phyloP scores from a whole-genome alignment of 2,888 invertebrate genomes.

The Cataglyphis rosenhaueri region DNA sequence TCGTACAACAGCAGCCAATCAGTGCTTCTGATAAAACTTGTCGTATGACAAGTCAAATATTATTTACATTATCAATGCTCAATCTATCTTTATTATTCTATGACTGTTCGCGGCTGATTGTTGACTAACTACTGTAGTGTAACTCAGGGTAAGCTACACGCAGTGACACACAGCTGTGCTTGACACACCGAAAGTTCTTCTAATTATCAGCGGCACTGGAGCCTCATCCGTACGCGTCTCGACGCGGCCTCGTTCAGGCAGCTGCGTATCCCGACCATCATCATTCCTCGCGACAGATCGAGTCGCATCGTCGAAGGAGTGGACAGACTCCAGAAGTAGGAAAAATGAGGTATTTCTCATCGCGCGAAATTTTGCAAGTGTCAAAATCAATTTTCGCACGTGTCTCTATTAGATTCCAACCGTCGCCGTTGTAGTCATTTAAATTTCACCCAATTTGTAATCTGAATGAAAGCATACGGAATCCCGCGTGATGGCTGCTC shows the following conservation, averaged over 20 bases:
- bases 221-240: not conserved
- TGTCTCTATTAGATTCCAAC: not conserved
- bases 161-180: not conserved
- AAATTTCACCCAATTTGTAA: not conserved
- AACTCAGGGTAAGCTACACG: not conserved
- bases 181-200: not conserved
- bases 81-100: not conserved
- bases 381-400: not conserved
- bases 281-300: conserved; percentile 18
- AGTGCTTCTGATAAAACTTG: not conserved
- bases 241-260: conserved; percentile 24
- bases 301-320: conserved; percentile 25
- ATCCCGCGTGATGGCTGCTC: not conserved
- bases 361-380: not conserved
- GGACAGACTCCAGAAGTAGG: conserved; percentile 13
- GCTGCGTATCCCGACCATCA: conserved; percentile 4
- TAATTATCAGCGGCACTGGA: conserved; percentile 20
- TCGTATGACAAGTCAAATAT: not conserved
- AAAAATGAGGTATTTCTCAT: conserved; percentile 37
- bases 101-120: conserved; percentile 17
- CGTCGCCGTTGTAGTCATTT: not conserved
- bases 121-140: conserved; percentile 1
- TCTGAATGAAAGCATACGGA: not conserved
- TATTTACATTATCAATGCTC: not conserved
- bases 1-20: not conserved